Evolutionary conservation across 2,797 vertebrate species (phyloP), one percentile per base, ranked within the genome.

Genomic region (Enteromius thamalakanensis): DNA sequence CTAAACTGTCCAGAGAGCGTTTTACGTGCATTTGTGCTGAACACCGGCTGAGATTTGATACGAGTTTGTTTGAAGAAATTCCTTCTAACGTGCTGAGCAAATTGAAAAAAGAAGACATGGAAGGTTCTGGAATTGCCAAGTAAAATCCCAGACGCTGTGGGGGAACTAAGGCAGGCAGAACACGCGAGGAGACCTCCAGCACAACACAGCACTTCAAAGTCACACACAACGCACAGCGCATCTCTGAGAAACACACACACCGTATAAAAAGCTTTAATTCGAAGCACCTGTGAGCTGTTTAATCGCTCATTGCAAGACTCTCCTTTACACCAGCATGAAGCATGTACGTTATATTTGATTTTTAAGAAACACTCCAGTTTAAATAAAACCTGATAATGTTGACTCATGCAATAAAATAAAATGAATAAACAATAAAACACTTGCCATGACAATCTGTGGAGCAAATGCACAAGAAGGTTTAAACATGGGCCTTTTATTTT

Each of bases 171-270:
- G 32, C 45, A 42, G 45, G 45, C 80, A 26, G 32, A 51, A 64
- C 70, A 76, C 9, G 62, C 21, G 49, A 72, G 69, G 58, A 64
- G 49, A 74, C 58, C 40, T 64, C 62, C 21, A 68, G 65, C 60
- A 47, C 6, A 47, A 47, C 77, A 71, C 45, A 34, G 42, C 70
- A 55, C 71, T 86, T 86, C 82, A 86, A 81, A 86, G 78, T 51
- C 64, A 10, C 65, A 76, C 62, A 85, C 74, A 82, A 65, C 68
- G 68, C 53, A 80, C 42, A 21, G 42, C 26, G n/a, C 70, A 82
- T 62, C 80, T 29, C 70, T 14, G n/a, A 42, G 34, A 55, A 82
- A 62, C 65, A 37, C 42, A 42, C 42, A 62, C 65, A 37, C 17
- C n/a, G 21, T 34, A 80, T n/a, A 19, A 75, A 58, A 40, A 19